Evolutionary conservation across 2,888 invertebrate species (phyloP), one percentile per base, ranked within the genome.

Genomic region (Lysandra bellargus): DNA sequence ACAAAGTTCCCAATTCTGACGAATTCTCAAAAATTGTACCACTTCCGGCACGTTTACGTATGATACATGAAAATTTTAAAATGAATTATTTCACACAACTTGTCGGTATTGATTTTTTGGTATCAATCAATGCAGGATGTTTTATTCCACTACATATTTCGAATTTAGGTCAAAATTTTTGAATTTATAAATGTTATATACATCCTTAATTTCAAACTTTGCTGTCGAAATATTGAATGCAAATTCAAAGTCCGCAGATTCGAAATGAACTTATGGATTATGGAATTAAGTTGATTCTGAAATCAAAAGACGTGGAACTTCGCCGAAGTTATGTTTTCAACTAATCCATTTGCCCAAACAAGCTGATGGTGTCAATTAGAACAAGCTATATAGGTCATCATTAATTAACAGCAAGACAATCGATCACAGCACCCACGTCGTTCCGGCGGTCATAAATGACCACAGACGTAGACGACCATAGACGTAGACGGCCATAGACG

Each of bases 331-430:
- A 30, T 23, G 64, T 30, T 61, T 30, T 12, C 64, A 33, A 33
- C 69, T 14, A 69, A 69, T 37, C 69, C 5, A 69, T 69, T 69
- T 37, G 33, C 33, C 33, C 33, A 69, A 33, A 69, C 37, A 37
- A 69, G 33, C 33, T 37, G 69, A 69, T 37, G 33, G 12, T 33
- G 69, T 69, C 33, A 69, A 69, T 69, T 69, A 69, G 69, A 33
- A 69, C 69, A 69, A 69, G 69, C 69, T 69, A 69, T 69, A 33
- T 69, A 69, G 33, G 69, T 69, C 69, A 69, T 69, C 33, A 69
- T 69, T 69, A 69, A 69, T 69, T 69, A 69, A 37, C 69, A 3
- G 69, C 69, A 14, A 69, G 69, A 69, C 33, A 37, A 69, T 69
- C 69, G 69, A 69, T 69, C 69, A 69, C 69, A 0, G 37, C 69